Percentiles rank a stretch among this genome's conserved stretches.
These are phyloP conservation scores for Yponomeuta plumbellus DNA, from an alignment of 2,888 invertebrate species.

Conservation along the genomic window DNA sequence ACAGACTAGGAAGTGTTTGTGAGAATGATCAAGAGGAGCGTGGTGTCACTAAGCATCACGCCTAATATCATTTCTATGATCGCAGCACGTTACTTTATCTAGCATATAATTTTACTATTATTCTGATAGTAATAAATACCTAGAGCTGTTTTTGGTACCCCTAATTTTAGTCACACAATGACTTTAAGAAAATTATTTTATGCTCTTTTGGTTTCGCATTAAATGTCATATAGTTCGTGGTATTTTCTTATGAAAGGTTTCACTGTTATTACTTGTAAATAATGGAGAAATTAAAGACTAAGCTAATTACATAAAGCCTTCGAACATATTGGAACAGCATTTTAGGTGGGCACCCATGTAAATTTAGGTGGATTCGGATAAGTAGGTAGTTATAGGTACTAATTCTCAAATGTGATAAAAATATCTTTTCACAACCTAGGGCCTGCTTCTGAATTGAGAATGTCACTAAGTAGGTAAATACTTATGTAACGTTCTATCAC, in stretches of 20 bases:
- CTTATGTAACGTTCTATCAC: too few relatives aligned
- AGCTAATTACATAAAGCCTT: conserved; percentile 30
- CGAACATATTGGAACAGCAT: background rate
- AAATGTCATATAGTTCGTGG: background rate
- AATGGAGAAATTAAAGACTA: conserved; percentile 70
- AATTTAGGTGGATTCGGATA: background rate
- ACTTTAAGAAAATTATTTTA: too few relatives aligned
- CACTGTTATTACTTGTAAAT: conserved; percentile 52
- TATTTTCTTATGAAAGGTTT: conserved; percentile 32
- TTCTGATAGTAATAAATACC: background rate
- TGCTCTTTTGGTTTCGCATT: background rate
- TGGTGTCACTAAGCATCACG: too few relatives aligned
- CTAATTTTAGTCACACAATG: background rate
- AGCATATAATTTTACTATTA: background rate
- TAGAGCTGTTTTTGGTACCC: background rate
- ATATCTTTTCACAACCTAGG: too few relatives aligned
- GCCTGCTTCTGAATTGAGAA: too few relatives aligned
- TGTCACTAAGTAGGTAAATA: too few relatives aligned
- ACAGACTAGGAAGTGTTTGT: too few relatives aligned
- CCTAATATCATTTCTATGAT: background rate
- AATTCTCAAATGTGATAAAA: too few relatives aligned
- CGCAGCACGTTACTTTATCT: background rate
- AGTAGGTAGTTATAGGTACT: background rate
- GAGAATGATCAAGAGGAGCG: too few relatives aligned
- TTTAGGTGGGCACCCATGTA: too few relatives aligned